Evolutionary conservation across 2,113 vertebrate species (phyloP), one percentile per base, ranked within the genome.

Genomic region (Trematomus loennbergii): DNA sequence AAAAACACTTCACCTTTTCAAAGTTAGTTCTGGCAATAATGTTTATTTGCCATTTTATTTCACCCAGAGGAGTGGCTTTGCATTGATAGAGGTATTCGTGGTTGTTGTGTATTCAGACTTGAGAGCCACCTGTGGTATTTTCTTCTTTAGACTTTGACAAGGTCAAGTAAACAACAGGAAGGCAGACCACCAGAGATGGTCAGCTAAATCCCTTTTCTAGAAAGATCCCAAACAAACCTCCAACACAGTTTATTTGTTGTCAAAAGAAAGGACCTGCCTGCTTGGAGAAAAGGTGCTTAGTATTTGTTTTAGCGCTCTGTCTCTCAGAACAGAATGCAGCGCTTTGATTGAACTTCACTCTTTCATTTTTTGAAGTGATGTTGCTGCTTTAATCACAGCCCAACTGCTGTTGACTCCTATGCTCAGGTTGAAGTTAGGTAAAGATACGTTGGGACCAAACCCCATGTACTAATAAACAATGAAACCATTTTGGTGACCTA

Each of bases 101-200:
- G 49, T 22, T 33, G 60, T 77, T 9, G 17, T 59, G 54, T 78
- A 17, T 13, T 7, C 50, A 64, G 75, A 53, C 48, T 8, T 75
- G 36, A 66, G 49, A 84, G n/a, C 64, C 74, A 75, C 78, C 68
- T 57, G 69, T 43, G 79, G 59, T 50, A 52, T 61, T 63, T 46
- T 75, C 11, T 46, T 40, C 48, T 70, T 62, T 29, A 48, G 12
- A 67, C 68, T 49, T 78, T 40, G 50, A 70, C 36, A 20, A 65
- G 83, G 45, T 77, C 75, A 79, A 79, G 72, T 74, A 90, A 90
- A 91, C 81, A 78, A 46, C 57, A 81, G 69, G 54, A 72, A 78
- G 75, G 58, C 74, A 67, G 65, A 85, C 72, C 74, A 68, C 72
- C 67, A 62, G 61, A 71, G 66, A 84, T 0, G 5, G 57, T 49